phyloP scores from a whole-genome alignment of 1,140 invertebrate species.

The Idris sp. region DNA sequence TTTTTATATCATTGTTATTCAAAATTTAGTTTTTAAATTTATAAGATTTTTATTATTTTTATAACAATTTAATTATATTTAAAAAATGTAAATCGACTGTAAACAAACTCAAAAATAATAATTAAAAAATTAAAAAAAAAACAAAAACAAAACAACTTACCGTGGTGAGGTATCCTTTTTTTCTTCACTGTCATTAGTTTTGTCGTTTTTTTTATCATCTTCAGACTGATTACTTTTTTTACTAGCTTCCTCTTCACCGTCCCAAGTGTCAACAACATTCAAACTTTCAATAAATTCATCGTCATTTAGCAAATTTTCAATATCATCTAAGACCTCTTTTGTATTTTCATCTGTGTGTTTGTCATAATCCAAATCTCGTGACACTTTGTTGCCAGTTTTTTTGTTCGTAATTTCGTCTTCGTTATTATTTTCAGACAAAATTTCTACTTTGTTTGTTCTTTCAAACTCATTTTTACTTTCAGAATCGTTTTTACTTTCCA shows the following conservation, averaged over 20 bases:
- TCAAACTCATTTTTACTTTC: neutral
- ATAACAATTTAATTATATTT: too few species aligned
- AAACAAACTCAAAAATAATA: too few species aligned
- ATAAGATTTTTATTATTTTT: too few species aligned
- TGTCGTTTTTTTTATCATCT: slow-evolving; percentile 6
- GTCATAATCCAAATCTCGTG: slow-evolving; percentile 24
- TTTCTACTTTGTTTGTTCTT: too few species aligned
- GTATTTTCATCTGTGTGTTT: slow-evolving; percentile 40
- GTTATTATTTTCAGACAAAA: too few species aligned
- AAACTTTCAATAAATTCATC: slow-evolving; percentile 73
- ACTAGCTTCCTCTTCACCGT: slow-evolving; percentile 70
- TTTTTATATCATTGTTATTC: too few species aligned
- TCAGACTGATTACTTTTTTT: slow-evolving; percentile 20
- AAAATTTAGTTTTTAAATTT: too few species aligned
- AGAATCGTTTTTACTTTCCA: neutral
- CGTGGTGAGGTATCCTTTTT: neutral
- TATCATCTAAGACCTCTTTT: slow-evolving; percentile 66
- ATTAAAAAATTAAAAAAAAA: too few species aligned
- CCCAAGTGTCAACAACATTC: slow-evolving; percentile 74
- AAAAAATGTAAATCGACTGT: too few species aligned
- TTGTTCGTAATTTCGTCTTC: slow-evolving; percentile 1
- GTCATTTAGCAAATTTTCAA: slow-evolving; percentile 71
- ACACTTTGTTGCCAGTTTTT: too few species aligned
- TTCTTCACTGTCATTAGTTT: neutral
- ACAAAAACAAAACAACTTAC: neutral